Conservation (phyloP, 2,113 vertebrate species). For the Aythya baeri region DNA sequence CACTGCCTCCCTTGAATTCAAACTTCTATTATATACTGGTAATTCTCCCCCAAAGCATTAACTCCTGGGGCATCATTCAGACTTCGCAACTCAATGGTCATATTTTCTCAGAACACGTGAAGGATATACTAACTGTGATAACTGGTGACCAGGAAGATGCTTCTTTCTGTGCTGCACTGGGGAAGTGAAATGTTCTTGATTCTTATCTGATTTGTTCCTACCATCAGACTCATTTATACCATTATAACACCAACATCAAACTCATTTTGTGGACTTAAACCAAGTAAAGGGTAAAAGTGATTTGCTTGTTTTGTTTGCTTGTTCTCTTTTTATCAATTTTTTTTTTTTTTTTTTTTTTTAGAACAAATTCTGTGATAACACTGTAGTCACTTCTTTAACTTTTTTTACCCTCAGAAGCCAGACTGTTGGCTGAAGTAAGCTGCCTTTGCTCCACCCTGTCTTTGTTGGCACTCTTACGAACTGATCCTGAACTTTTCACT, state of each 20-base stretch:
- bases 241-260: not conserved
- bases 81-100: not conserved
- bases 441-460: not conserved
- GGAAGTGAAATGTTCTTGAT: not conserved
- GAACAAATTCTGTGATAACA: not conserved
- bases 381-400: not conserved
- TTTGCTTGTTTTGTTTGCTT: not conserved
- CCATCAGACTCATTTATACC: not conserved
- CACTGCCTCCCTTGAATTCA: not conserved
- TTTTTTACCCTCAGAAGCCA: not conserved
- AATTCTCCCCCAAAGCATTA: not conserved
- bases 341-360: not conserved
- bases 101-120: not conserved
- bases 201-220: not conserved
- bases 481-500: not conserved
- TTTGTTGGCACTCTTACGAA: not conserved
- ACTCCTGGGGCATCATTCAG: not conserved
- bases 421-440: not conserved
- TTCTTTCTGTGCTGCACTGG: not conserved
- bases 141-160: not conserved
- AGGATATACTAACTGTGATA: rapidly evolving
- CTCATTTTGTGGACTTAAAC: not conserved
- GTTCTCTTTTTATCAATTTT: not conserved
- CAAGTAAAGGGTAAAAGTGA: not conserved
- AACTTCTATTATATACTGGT: not conserved